phyloP scores from a whole-genome alignment of 2,113 vertebrate genomes.

The Crotalus horridus region DNA sequence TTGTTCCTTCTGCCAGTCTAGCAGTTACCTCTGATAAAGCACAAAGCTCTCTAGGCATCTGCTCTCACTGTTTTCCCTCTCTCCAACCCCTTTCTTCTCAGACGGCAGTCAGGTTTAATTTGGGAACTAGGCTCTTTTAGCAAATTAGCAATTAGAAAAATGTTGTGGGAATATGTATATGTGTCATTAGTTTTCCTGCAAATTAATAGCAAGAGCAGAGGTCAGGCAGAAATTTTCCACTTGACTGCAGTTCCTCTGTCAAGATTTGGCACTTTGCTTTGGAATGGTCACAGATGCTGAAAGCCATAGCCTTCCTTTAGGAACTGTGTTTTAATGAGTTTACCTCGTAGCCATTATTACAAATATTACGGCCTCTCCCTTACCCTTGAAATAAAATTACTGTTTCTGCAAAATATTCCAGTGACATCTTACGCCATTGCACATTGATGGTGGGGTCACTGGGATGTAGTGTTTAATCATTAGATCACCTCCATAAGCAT shows the following conservation, averaged over 20 bases:
- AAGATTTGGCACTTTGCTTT: conserved; percentile 84
- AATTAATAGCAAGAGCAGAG: conserved; percentile 93
- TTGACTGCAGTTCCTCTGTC: conserved; percentile 82
- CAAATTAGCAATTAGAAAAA: conserved; percentile 99
- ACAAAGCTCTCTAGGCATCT: conserved; percentile 40
- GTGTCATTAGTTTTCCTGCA: conserved; percentile 97
- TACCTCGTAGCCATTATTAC: conserved; percentile 94
- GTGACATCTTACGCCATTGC: conserved; percentile 75
- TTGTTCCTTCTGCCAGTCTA: conserved; percentile 74
- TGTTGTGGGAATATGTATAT: conserved; percentile 97
- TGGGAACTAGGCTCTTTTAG: conserved; percentile 90
- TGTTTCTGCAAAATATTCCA: conserved; percentile 79
- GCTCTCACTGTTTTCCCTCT: conserved; percentile 46
- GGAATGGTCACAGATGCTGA: conserved; percentile 80
- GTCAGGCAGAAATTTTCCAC: conserved; percentile 93
- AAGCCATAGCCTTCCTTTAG: conserved; percentile 81
- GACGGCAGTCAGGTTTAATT: conserved; percentile 90
- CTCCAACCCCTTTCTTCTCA: conserved; percentile 73
- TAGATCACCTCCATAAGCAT: conserved; percentile 88
- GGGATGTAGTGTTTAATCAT: conserved; percentile 89
- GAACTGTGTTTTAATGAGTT: conserved; percentile 93
- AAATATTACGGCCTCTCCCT: conserved; percentile 82
- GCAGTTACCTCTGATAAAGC: conserved; percentile 66
- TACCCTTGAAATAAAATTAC: conserved; percentile 77
- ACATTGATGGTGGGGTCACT: conserved; percentile 86